Percentiles rank a stretch among this genome's conserved stretches.
Evolutionary conservation across 2,113 vertebrate genomes (phyloP).

Genomic region (Donacobius atricapilla): DNA sequence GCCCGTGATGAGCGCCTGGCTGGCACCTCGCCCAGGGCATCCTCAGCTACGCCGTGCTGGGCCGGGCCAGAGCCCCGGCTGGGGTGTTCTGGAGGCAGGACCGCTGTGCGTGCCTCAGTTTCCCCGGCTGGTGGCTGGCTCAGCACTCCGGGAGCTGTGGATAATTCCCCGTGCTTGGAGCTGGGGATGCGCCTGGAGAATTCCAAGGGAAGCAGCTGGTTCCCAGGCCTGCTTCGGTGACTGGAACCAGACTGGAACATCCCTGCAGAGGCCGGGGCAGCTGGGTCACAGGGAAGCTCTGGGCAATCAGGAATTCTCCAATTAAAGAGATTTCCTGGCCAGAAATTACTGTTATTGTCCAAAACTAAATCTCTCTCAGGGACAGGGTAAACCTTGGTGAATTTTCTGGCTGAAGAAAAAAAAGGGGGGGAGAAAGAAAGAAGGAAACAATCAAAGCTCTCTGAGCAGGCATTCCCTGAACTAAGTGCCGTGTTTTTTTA

Average conservation of each 20-base stretch:
- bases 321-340: background rate
- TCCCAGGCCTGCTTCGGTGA: background rate
- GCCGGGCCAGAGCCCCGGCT: background rate
- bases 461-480: background rate
- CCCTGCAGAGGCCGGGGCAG: background rate
- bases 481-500: background rate
- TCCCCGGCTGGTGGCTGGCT: background rate
- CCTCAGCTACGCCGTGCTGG: background rate
- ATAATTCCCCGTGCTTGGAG: accelerated
- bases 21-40: background rate
- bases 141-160: background rate
- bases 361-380: background rate
- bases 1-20: background rate
- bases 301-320: background rate
- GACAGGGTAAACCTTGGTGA: background rate
- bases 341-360: background rate
- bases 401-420: background rate
- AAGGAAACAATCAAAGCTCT: background rate
- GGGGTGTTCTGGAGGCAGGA: background rate
- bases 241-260: background rate
- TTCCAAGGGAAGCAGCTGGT: background rate
- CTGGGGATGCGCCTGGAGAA: background rate
- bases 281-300: background rate
- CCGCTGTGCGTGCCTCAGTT: background rate
- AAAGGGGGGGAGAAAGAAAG: accelerated